phyloP scores from a whole-genome alignment of 2,113 vertebrate species.

The Bos javanicus region DNA sequence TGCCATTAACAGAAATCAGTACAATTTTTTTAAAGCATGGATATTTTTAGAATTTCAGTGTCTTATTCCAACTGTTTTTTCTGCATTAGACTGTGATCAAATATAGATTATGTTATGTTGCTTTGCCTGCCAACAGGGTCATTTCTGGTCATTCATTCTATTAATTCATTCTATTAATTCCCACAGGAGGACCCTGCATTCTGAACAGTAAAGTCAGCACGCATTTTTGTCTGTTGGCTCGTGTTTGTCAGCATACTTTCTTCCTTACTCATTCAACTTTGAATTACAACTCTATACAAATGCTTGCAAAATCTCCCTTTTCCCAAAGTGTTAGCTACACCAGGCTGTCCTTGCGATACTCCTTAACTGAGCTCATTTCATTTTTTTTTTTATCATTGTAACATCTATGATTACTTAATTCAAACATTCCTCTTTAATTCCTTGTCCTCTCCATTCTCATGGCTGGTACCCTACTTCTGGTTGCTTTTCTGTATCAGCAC shows the following conservation, averaged over 20 bases:
- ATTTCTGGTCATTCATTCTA: slow-evolving; percentile 50
- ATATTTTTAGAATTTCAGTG: slow-evolving; percentile 50
- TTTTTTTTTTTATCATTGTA: neutral
- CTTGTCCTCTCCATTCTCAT: neutral
- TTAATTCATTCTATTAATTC: slow-evolving; percentile 52
- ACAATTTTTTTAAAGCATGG: neutral
- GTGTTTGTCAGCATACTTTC: slow-evolving; percentile 32
- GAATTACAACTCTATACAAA: neutral
- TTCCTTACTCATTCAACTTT: slow-evolving; percentile 22
- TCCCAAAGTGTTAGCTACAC: neutral
- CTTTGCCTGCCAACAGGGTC: slow-evolving; percentile 47
- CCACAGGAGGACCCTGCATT: slow-evolving; percentile 24
- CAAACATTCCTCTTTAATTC: neutral
- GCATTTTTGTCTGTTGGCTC: slow-evolving; percentile 33
- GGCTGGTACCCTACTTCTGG: too few species aligned
- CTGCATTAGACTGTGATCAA: slow-evolving; percentile 36
- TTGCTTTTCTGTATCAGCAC: fast-evolving
- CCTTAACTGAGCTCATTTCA: neutral
- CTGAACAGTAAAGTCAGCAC: neutral
- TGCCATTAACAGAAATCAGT: slow-evolving; percentile 45
- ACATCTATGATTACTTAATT: neutral
- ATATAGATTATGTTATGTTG: slow-evolving; percentile 32
- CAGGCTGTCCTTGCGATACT: neutral
- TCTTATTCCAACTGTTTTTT: slow-evolving; percentile 50
- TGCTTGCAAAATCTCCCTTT: neutral